Evolutionary conservation across 2,113 vertebrate genomes (phyloP), one percentile per base, ranked within the genome.

Genomic region (Leucoraja erinaceus): DNA sequence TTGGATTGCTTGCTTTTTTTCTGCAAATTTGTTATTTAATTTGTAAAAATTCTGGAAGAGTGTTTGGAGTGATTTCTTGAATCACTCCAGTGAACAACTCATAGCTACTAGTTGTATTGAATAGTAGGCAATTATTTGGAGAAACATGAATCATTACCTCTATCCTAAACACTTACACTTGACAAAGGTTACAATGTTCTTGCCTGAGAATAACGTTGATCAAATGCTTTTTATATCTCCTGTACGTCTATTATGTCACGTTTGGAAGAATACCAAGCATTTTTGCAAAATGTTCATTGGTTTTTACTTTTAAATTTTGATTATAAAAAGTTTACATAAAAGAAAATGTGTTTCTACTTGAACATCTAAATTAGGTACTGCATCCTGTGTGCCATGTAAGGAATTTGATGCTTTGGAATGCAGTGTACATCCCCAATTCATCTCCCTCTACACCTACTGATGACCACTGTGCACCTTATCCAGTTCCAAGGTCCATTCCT

Each of bases 341-440:
- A 59, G 10, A 28, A 84, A 84, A 61, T 61, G 22, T 20, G 4
- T 88, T 88, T 61, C 12, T 54, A 33, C 10, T 92, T 68, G 5
- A 88, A 31, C 5, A 2, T 12, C 90, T 81, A 59, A 20, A 76
- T 5, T 94, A 99, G 99, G 98, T 99, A 95, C 97, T 99, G 93
- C 98, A 98, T 93, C 99, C 99, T 0, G 99, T 99, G 94, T 99
- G 98, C 96, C 98, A 99, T 0, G 98, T 99, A 90, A 96, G 98
- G 18, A 99, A 99, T 94, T 93, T 99, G 93, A 97, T 99, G 98
- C 96, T 99, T 66, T 99, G 99, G 99, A 99, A 97, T 1, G 99
- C 98, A 0, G 98, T 99, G 81, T 99, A 99, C 95, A 97, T 99
- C 93, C 99, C 98, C 0, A 98, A 98, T 94, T 98, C 98, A 0